Evolutionary conservation across 2,113 vertebrate species (phyloP).

Genomic region (Odobenus rosmarus): DNA sequence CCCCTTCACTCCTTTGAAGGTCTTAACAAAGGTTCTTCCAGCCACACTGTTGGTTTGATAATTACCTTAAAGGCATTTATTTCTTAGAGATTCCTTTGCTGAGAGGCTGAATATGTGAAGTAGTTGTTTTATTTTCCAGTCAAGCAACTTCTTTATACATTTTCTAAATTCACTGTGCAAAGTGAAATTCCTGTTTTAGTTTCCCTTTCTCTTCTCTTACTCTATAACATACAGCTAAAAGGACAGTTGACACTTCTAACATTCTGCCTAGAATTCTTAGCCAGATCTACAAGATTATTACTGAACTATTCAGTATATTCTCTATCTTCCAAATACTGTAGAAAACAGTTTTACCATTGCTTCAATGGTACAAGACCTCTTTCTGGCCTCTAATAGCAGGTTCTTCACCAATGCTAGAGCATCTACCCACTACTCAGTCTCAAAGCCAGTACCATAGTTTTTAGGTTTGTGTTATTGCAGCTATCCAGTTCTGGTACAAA

Average conservation of each 20-base stretch:
- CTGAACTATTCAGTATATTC: background rate
- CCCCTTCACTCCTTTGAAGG: background rate
- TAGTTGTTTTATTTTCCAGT: conserved; percentile 20
- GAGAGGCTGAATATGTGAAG: background rate
- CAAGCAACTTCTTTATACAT: background rate
- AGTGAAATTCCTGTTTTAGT: background rate
- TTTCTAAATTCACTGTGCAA: background rate
- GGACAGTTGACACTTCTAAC: background rate
- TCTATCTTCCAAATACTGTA: background rate
- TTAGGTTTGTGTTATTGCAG: background rate
- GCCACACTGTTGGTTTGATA: background rate
- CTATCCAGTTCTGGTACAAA: background rate
- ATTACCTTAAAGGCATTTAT: background rate
- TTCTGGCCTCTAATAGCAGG: background rate
- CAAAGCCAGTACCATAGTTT: background rate
- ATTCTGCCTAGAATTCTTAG: background rate
- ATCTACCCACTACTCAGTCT: background rate
- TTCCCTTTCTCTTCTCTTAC: background rate
- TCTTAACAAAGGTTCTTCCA: background rate
- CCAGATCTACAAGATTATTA: background rate
- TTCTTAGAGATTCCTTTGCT: background rate
- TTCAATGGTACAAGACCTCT: background rate
- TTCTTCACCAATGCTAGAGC: background rate
- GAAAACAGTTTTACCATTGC: background rate
- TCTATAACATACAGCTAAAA: background rate